Evolutionary conservation across 2,113 vertebrate genomes (phyloP), one percentile per base, ranked within the genome.

Genomic region (Aptenodytes forsteri): DNA sequence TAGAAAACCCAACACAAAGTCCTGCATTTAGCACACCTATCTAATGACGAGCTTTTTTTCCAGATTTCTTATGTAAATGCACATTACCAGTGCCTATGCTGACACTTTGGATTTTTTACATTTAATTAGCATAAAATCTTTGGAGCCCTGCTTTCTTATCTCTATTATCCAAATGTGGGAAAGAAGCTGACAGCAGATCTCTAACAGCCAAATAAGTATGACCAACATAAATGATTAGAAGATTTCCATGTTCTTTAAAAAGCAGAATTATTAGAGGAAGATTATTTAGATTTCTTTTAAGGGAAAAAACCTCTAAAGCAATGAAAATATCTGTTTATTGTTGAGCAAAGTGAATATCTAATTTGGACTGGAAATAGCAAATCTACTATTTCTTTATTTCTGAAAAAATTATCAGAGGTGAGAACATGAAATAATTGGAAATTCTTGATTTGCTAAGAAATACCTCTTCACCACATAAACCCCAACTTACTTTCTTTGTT

Each of bases 61-160:
- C 15, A 81, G 16, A 77, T 93, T 93, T 96, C 62, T 66, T 79
- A 70, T 23, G 26, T 83, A 84, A 90, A 87, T 85, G 79, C n/a
- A 58, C 61, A 50, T 82, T 88, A 67, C 84, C 50, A 46, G 30
- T 83, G 80, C 23, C 56, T 79, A 20, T 52, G 49, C 66, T 75
- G 71, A 87, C 32, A 70, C 29, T 58, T 49, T 29, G 52, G 16
- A 2, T 3, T 69, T 91, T 92, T 93, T 77, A 81, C 38, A 81
- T 78, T 89, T 90, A 93, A 92, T 81, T 94, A 96, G 21, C 62
- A 83, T 72, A 82, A 94, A 79, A 77, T 77, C n/a, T 96, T 90
- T 84, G 40, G 38, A 89, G 25, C 10, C 20, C 18, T 49, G 52
- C 49, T 73, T 91, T 93, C 77, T 87, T 64, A 87, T 86, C 34